Evolutionary conservation across 2,797 vertebrate genomes (phyloP).

Genomic region (Cynodonichthys magdalenae): DNA sequence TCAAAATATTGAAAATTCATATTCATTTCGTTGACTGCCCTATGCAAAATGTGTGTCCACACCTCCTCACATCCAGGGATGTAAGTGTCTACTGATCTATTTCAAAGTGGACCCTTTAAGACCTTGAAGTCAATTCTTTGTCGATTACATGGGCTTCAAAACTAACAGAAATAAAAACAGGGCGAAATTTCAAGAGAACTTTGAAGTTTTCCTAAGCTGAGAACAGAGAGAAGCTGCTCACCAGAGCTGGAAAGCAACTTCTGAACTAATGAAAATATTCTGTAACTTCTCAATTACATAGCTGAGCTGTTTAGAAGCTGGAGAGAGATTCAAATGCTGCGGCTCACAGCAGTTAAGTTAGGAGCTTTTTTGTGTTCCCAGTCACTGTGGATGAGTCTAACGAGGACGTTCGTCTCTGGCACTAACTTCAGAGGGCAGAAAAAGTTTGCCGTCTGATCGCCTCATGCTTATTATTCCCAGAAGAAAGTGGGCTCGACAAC

Average conservation of each 20-base stretch:
- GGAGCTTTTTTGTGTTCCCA: slow-evolving; percentile 64
- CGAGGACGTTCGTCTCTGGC: slow-evolving; percentile 65
- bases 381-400: slow-evolving; percentile 61
- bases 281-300: slow-evolving; percentile 67
- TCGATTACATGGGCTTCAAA: slow-evolving; percentile 70
- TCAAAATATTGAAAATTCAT: slow-evolving; percentile 78
- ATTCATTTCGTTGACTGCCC: slow-evolving; percentile 76
- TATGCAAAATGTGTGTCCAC: slow-evolving; percentile 71
- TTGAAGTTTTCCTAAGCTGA: slow-evolving; percentile 65
- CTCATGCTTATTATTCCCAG: slow-evolving; percentile 68
- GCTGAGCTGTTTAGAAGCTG: slow-evolving; percentile 48
- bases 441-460: slow-evolving; percentile 64
- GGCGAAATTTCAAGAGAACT: slow-evolving; percentile 66
- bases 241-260: slow-evolving; percentile 54
- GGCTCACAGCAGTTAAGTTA: slow-evolving; percentile 46
- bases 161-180: slow-evolving; percentile 69
- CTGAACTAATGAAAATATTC: slow-evolving; percentile 67
- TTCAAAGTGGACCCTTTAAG: slow-evolving; percentile 75
- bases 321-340: slow-evolving; percentile 64
- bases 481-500: slow-evolving; percentile 50
- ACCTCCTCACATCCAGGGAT: slow-evolving; percentile 66
- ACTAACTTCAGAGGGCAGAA: slow-evolving; percentile 59
- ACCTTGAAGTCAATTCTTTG: slow-evolving; percentile 67
- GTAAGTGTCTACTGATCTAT: slow-evolving; percentile 64
- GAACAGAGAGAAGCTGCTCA: slow-evolving; percentile 36